Percentiles rank a stretch among this genome's conserved stretches.
Conservation (phyloP, 2,797 vertebrate species). For the Periparus ater region DNA sequence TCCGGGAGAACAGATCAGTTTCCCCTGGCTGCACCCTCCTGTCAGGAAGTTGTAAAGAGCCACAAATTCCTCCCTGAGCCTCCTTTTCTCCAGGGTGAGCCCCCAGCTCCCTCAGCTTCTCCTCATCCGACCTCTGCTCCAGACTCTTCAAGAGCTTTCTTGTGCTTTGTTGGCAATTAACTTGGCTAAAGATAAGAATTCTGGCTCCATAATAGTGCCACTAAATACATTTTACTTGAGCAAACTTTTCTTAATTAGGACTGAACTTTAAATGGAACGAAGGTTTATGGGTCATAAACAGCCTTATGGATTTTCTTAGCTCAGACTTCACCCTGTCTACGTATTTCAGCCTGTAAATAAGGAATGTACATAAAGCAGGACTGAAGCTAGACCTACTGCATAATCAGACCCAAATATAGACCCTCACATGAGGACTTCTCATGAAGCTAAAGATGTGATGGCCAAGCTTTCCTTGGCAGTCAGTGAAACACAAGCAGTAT, state of each 20-base stretch:
- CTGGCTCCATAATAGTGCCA: neutral
- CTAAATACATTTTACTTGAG: neutral
- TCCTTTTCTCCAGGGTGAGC: neutral
- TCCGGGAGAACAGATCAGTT: neutral
- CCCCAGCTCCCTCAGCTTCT: neutral
- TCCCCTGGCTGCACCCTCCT: neutral
- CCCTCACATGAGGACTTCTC: neutral
- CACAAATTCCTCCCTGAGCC: neutral
- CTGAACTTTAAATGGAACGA: neutral
- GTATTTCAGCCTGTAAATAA: neutral
- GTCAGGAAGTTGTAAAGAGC: neutral
- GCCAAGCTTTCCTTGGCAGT: neutral
- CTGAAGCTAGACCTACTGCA: neutral
- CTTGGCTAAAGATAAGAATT: neutral
- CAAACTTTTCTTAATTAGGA: neutral
- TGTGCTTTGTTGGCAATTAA: neutral
- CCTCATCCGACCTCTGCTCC: neutral
- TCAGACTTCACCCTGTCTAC: neutral
- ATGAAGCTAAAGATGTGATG: neutral
- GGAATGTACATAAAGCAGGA: neutral
- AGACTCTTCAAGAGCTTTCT: neutral
- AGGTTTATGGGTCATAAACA: neutral
- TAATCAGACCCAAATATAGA: neutral
- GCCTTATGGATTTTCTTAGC: neutral
- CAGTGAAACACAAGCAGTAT: fast-evolving